Evolutionary conservation across 2,113 vertebrate genomes (phyloP), one percentile per base, ranked within the genome.

Genomic region (Amblyopsis rosae): DNA sequence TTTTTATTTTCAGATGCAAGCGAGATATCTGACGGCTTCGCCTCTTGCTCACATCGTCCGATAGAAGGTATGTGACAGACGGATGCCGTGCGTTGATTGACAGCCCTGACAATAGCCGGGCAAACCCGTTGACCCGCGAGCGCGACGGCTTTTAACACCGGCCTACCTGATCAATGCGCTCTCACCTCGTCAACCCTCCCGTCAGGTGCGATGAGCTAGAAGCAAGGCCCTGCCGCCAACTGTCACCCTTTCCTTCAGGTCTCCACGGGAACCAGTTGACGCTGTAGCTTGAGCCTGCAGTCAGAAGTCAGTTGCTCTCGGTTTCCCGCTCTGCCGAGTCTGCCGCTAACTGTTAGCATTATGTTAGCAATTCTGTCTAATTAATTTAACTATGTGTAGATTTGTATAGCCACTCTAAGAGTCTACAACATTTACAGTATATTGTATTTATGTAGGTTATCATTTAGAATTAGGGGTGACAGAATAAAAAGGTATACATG

Each of bases 101-200:
- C 69, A 16, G 53, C 53, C 7, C 13, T 55, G 53, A 55, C 53
- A 55, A 16, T 9, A 9, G n/a, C 54, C 54, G 9, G 54, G 54
- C 17, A 16, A 6, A 6, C 54, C 17, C n/a, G 7, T 56, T n/a
- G 17, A n/a, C 54, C 54, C 9, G 53, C n/a, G n/a, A 16, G 61
- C 48, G 19, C 56, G 32, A 56, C 15, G 57, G 48, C 49, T 76
- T 78, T 82, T 76, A 60, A 75, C 69, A 73, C 72, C 51, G 54
- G 58, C 17, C 53, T 13, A 58, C 61, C 50, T 86, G 80, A 83
- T 86, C 69, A 76, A 66, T 83, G 65, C 33, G 47, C 71, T 76
- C 59, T 79, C 77, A 66, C 59, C 49, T 75, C 41, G 45, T 63
- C 47, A 62, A 65, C 65, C 19, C 19, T 66, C 64, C 56, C 64